Evolutionary conservation across 1,140 invertebrate genomes (phyloP).

Genomic region (Camponotus floridanus): DNA sequence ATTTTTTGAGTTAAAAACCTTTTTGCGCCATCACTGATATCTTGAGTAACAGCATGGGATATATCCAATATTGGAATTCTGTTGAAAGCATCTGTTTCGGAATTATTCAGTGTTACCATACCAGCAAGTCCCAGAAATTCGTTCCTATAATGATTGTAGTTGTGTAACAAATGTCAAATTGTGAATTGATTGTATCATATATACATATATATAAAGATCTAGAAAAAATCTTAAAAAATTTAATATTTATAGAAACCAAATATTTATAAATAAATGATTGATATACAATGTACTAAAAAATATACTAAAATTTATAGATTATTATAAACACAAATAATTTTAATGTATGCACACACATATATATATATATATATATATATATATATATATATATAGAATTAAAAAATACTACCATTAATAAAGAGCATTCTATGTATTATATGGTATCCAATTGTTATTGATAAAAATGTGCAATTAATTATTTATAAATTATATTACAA

Average conservation of each 20-base stretch:
- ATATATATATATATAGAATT: no score
- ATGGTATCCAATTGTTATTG: neutral
- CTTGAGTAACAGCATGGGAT: conserved; percentile 78
- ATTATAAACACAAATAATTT: neutral
- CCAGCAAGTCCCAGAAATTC: conserved; percentile 85
- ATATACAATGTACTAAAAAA: neutral
- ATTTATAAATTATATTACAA: conserved; percentile 5
- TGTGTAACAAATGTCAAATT: conserved; percentile 18
- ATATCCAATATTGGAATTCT: conserved; percentile 79
- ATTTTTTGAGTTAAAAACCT: conserved; percentile 80
- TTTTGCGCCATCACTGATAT: conserved; percentile 83
- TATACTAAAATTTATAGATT: neutral
- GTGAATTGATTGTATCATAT: neutral
- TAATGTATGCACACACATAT: no score
- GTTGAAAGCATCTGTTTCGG: conserved; percentile 83
- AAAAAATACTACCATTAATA: neutral
- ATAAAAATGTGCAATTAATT: no score
- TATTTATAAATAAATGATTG: neutral
- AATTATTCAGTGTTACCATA: conserved; percentile 85
- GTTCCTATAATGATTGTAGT: conserved; percentile 79
- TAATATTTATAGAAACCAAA: no score
- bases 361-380: no score
- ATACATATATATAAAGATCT: no score
- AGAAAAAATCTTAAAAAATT: no score
- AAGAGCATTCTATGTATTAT: neutral